Conservation (phyloP, 2,113 vertebrate genomes). For the Formicarius rufipectus region DNA sequence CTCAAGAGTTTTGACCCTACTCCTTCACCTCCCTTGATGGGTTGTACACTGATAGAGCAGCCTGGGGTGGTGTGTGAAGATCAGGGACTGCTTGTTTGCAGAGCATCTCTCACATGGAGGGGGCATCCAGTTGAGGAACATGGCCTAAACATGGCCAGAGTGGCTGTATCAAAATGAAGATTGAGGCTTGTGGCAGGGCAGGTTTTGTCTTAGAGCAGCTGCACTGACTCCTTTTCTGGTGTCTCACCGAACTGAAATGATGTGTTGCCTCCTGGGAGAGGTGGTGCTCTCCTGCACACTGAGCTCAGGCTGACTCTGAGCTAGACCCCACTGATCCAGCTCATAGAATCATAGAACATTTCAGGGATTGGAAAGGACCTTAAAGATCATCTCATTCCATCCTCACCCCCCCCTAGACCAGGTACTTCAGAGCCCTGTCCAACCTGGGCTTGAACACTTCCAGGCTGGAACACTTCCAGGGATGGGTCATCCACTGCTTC, state of each 20-base stretch:
- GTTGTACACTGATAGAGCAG: not conserved
- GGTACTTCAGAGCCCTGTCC: not conserved
- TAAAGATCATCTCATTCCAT: not conserved
- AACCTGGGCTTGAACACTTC: not conserved
- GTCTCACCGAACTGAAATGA: not conserved
- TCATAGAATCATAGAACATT: not conserved
- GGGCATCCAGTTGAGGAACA: not conserved
- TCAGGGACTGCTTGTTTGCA: not conserved
- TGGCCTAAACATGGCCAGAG: not conserved
- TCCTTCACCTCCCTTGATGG: not conserved
- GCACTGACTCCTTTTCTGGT: not conserved
- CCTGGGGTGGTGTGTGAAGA: not conserved
- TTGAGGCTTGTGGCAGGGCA: not conserved
- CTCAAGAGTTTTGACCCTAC: not conserved
- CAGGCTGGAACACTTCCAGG: not conserved
- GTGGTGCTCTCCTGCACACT: not conserved
- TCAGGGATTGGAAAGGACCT: not conserved
- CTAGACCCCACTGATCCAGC: not conserved
- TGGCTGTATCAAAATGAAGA: not conserved
- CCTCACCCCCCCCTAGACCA: fast-evolving
- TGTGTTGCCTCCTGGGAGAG: not conserved
- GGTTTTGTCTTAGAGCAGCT: not conserved
- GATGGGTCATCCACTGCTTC: not conserved
- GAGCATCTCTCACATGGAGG: not conserved
- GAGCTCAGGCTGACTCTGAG: not conserved